phyloP scores from a whole-genome alignment of 2,113 vertebrate genomes.

The Zeus faber region DNA sequence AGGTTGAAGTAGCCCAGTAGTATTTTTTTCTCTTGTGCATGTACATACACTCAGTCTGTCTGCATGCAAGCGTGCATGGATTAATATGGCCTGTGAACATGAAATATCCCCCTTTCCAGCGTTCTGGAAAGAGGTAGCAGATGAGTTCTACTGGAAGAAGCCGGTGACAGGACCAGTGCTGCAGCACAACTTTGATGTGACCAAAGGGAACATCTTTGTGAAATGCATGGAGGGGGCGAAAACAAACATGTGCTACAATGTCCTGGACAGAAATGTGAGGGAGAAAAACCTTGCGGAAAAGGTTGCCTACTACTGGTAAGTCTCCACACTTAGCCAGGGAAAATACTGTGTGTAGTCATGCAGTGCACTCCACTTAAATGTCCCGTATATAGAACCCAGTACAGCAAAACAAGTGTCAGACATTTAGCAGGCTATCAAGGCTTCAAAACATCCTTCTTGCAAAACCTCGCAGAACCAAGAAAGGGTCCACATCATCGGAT shows the following conservation, averaged over 20 bases:
- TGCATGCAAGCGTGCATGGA: background rate
- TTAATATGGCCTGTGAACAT: background rate
- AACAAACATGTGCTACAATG: conserved; percentile 82
- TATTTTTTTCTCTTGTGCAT: background rate
- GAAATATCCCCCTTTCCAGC: conserved; percentile 49
- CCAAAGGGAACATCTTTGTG: conserved; percentile 71
- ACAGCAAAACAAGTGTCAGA: no score
- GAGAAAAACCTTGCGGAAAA: conserved; percentile 72
- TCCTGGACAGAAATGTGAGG: conserved; percentile 75
- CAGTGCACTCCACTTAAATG: no score
- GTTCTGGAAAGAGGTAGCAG: conserved; percentile 77
- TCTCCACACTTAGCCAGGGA: background rate
- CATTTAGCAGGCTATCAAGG: no score
- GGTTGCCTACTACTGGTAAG: conserved; percentile 82
- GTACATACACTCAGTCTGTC: background rate
- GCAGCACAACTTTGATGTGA: conserved; percentile 79
- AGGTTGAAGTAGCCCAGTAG: conserved; percentile 32
- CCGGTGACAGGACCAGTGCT: conserved; percentile 68
- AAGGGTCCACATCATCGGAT: no score
- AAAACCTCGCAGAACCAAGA: no score
- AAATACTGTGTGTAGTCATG: background rate
- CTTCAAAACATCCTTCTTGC: no score
- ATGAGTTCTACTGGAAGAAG: conserved; percentile 78
- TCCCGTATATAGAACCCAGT: no score
- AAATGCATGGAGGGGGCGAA: conserved; percentile 81